Percentiles rank a stretch among this genome's conserved stretches.
phyloP scores from a whole-genome alignment of 2,888 invertebrate genomes.

The Horisme vitalbata region DNA sequence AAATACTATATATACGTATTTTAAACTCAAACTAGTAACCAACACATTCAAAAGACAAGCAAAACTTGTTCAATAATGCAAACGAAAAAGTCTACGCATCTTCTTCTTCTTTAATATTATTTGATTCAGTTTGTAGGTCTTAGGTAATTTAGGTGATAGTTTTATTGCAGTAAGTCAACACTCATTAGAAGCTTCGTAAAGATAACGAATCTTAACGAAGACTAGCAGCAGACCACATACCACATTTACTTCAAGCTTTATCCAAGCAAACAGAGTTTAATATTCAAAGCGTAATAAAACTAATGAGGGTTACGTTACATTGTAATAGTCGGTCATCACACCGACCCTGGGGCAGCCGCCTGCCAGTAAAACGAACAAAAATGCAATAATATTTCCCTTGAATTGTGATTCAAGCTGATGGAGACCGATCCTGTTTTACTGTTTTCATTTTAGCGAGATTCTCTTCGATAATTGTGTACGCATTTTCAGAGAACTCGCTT shows the following conservation, averaged over 20 bases:
- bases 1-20: no score
- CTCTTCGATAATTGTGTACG: slow-evolving; percentile 4
- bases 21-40: no score
- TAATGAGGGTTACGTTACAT: slow-evolving; percentile 8
- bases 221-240: no score
- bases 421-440: slow-evolving; percentile 36
- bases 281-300: neutral
- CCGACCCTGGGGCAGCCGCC: slow-evolving; percentile 44
- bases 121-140: no score
- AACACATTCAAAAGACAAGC: no score
- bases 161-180: no score
- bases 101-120: no score
- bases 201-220: no score
- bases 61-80: no score
- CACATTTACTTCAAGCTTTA: neutral
- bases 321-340: slow-evolving; percentile 37
- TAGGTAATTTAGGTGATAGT: no score
- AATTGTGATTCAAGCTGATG: slow-evolving; percentile 51
- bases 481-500: neutral
- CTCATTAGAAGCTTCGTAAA: no score
- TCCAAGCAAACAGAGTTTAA: neutral
- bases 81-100: no score
- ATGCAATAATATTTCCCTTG: slow-evolving; percentile 54
- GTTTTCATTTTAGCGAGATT: slow-evolving; percentile 14
- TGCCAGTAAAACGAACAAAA: slow-evolving; percentile 60